Evolutionary conservation across 2,888 invertebrate species (phyloP).

Genomic region (Coecobrya sp.): DNA sequence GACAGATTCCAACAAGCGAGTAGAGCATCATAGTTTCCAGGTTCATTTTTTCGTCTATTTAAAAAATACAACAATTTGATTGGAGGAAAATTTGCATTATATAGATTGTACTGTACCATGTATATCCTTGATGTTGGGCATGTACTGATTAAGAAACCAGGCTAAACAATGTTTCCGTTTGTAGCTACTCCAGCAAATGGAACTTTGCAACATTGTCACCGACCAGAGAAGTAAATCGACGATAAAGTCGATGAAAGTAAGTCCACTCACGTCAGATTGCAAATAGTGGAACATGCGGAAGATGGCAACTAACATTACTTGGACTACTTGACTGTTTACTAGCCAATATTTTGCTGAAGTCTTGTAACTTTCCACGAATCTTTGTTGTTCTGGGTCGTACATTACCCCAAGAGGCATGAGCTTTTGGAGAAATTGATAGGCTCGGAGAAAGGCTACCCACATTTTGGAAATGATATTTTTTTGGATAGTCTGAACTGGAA

Average conservation of each 20-base stretch:
- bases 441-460: neutral
- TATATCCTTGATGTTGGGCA: neutral
- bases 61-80: neutral
- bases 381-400: neutral
- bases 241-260: slow-evolving; percentile 18
- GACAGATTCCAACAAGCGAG: neutral
- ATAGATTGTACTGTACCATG: neutral
- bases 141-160: neutral
- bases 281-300: neutral
- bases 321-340: neutral
- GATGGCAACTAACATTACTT: neutral
- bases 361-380: neutral
- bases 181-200: neutral
- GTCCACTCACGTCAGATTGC: neutral
- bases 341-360: too few relatives aligned
- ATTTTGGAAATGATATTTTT: too few relatives aligned
- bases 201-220: neutral
- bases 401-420: neutral
- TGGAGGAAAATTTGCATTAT: neutral
- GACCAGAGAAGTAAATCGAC: neutral
- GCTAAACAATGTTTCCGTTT: neutral
- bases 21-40: neutral
- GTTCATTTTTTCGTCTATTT: neutral
- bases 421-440: slow-evolving; percentile 7
- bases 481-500: too few relatives aligned